A percentile compares a stretch with the other conserved stretches of the same genome.
Conservation (phyloP, 23 tunicate species). For the Halocynthia roretzi region DNA sequence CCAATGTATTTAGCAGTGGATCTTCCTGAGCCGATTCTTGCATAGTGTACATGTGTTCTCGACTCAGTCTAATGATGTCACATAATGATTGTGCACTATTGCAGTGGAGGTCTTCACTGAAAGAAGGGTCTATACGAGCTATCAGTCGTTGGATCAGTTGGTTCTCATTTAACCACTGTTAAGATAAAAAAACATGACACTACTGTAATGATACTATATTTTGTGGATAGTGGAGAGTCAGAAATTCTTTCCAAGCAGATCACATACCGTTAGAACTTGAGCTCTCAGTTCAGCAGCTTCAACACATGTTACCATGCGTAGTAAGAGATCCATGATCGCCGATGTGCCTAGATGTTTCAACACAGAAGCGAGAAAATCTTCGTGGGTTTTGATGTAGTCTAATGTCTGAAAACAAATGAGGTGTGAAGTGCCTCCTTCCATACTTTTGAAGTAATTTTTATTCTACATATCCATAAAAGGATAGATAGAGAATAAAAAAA, state of each 20-base stretch:
- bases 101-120: conserved; percentile 80
- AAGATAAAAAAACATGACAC: neutral
- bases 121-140: conserved; percentile 58
- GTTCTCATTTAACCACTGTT: conserved; percentile 88
- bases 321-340: conserved; percentile 88
- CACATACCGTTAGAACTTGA: conserved; percentile 65
- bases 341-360: conserved; percentile 89
- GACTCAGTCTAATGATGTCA: conserved; percentile 83
- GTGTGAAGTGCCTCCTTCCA: neutral
- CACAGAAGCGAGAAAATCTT: conserved; percentile 80
- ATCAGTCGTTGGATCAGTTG: conserved; percentile 70
- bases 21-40: conserved; percentile 97
- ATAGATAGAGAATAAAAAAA: too few species aligned
- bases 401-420: conserved; percentile 48
- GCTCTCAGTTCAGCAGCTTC: conserved; percentile 74
- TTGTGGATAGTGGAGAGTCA: neutral
- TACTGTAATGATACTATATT: neutral
- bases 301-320: conserved; percentile 90
- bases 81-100: conserved; percentile 91
- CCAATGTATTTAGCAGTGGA: conserved; percentile 67
- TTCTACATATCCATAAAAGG: too few species aligned
- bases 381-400: conserved; percentile 67
- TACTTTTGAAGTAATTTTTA: neutral
- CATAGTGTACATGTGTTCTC: conserved; percentile 94
- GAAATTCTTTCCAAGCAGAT: neutral